Evolutionary conservation across 2,113 vertebrate species (phyloP), one percentile per base, ranked within the genome.

Genomic region (Choloepus hoffmanni): DNA sequence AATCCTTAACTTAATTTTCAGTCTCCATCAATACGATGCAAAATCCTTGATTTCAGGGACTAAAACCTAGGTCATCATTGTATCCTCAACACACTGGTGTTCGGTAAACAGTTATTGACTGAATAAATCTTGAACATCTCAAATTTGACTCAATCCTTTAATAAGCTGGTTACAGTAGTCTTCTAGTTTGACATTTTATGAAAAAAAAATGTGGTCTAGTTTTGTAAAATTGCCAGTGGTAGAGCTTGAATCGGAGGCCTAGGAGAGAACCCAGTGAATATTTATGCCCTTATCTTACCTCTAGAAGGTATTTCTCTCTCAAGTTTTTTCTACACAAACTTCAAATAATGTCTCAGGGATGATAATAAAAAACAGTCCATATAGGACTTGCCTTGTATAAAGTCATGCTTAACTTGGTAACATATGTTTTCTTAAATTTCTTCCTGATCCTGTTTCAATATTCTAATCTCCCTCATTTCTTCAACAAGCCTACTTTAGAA

Each of bases 371-470:
- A 55, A 24, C 11, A 74, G 15, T 79, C 28, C 50, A 45, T 40
- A 60, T 26, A 89, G 13, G 3, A 1, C 4, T 30, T 73, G 62
- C 12, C 89, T 89, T 92, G 23, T 60, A 68, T 36, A 92, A 93
- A 70, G 21, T 0, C 19, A 74, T 50, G 45, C 43, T 92, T 82
- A 16, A 60, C 33, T 88, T 89, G 26, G 6, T 73, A 90, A 91
- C 78, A 91, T 96, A 55, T 65, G 96, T 96, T 50, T 96, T 84
- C 84, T 94, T 87, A 88, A 88, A 74, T 93, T 63, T 82, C 50
- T 89, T 62, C 43, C 36, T 94, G 96, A 94, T 95, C 50, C 43
- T 65, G 1, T 50, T 94, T 97, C 83, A 96, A 85, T 95, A 97
- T 96, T 83, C 89, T 96, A 95, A 95, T 90, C 55, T 79, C 28